These are phyloP conservation scores for Cephus nigrinus DNA, from an alignment of 2,888 invertebrate species.

Conservation along the genomic window DNA sequence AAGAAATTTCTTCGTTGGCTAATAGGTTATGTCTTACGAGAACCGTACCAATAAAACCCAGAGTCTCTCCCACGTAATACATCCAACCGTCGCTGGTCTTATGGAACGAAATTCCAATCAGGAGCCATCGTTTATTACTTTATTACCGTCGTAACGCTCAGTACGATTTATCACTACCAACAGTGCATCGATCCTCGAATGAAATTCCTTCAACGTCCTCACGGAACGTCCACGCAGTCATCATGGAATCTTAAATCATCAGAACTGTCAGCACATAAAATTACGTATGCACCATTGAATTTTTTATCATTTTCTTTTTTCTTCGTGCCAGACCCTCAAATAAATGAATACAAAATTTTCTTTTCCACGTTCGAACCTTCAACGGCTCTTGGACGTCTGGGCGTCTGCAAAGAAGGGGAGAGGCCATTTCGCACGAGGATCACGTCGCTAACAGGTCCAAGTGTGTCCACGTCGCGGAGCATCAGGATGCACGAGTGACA, in stretches of 20 bases:
- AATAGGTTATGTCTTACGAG: neutral
- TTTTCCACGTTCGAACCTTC: neutral
- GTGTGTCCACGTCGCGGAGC: neutral
- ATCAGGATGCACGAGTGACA: neutral
- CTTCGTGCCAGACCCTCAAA: neutral
- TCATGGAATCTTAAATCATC: neutral
- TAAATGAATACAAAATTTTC: neutral
- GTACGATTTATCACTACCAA: neutral
- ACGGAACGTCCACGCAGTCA: neutral
- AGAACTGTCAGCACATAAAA: neutral
- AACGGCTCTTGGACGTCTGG: neutral
- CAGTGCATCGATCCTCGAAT: neutral
- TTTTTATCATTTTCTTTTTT: neutral
- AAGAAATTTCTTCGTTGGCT: neutral
- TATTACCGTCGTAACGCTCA: neutral
- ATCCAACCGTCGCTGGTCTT: neutral
- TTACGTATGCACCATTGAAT: neutral
- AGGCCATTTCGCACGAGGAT: neutral
- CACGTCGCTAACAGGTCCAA: constrained; percentile 4
- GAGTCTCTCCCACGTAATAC: neutral
- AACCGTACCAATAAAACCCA: neutral
- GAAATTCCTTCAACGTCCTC: neutral
- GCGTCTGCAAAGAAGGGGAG: neutral
- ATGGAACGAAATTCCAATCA: neutral
- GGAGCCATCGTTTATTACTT: neutral